Conservation (phyloP, 2,888 invertebrate genomes). For the Caenorhabditis becei region DNA sequence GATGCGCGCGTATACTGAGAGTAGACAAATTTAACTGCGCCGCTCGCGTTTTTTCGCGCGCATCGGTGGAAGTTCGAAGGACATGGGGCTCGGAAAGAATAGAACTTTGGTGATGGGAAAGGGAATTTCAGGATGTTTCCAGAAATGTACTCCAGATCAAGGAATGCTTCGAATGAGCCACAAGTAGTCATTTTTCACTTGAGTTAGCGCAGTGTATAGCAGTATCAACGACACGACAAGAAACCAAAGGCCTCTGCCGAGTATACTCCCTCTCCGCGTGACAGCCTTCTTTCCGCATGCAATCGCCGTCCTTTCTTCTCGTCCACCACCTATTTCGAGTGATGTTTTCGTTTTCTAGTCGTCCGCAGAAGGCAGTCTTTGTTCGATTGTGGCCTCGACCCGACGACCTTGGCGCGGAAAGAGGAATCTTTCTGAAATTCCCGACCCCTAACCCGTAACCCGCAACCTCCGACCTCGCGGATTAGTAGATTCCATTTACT, state of each 20-base stretch:
- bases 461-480: slow-evolving; percentile 53
- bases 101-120: background rate
- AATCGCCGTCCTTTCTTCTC: slow-evolving; percentile 27
- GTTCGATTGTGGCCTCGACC: slow-evolving; percentile 12
- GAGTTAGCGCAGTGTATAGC: background rate
- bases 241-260: slow-evolving; percentile 14
- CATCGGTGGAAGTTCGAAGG: slow-evolving; percentile 7
- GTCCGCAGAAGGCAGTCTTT: slow-evolving; percentile 30
- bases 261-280: slow-evolving; percentile 36
- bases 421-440: background rate
- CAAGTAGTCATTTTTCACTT: background rate
- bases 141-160: background rate
- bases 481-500: slow-evolving; percentile 50
- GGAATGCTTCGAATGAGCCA: background rate
- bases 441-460: background rate
- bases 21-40: slow-evolving; percentile 46
- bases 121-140: too few species aligned
- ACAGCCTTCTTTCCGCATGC: slow-evolving; percentile 47
- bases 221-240: slow-evolving; percentile 4
- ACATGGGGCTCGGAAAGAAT: background rate
- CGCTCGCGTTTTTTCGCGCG: slow-evolving; percentile 1
- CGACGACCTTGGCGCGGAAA: slow-evolving; percentile 22
- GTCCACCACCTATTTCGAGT: slow-evolving; percentile 21
- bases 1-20: slow-evolving; percentile 21
- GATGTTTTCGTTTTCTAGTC: slow-evolving; percentile 25